Percentiles rank a stretch among this genome's conserved stretches.
These are phyloP conservation scores for Cebidichthys violaceus DNA, from an alignment of 2,113 vertebrate species.

Conservation along the genomic window DNA sequence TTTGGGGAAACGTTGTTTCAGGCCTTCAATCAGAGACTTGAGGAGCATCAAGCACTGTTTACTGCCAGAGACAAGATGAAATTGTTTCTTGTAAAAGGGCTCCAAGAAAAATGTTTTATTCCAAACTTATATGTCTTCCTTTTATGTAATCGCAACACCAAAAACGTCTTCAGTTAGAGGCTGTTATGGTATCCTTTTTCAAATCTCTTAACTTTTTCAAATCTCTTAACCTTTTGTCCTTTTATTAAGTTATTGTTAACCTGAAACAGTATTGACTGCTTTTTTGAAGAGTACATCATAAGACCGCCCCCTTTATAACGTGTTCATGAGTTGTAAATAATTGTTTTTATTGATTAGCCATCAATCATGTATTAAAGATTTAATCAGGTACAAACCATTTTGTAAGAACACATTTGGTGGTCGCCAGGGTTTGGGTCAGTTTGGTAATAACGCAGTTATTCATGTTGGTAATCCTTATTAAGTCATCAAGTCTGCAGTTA, in stretches of 20 bases:
- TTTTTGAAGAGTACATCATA: not conserved
- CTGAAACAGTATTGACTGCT: not conserved
- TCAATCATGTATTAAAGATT: not conserved
- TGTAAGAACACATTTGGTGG: not conserved
- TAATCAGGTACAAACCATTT: not conserved
- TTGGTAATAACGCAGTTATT: not conserved
- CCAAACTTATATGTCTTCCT: not conserved
- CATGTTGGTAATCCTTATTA: not conserved
- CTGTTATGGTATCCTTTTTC: not conserved
- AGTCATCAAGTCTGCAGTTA: not conserved
- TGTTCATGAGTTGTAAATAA: not conserved
- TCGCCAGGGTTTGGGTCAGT: not conserved
- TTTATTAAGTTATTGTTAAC: not conserved
- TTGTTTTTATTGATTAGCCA: not conserved
- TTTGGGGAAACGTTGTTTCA: slow-evolving; percentile 71
- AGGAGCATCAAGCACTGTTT: slow-evolving; percentile 73
- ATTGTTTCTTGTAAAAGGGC: not conserved
- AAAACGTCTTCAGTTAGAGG: not conserved
- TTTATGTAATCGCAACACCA: not conserved
- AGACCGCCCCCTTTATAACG: not conserved
- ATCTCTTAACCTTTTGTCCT: not conserved
- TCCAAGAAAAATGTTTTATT: not conserved
- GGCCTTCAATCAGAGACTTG: slow-evolving; percentile 69
- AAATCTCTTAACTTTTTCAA: not conserved
- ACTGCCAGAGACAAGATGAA: slow-evolving; percentile 19